Percentiles rank a stretch among this genome's conserved stretches.
Evolutionary conservation across 2,113 vertebrate species (phyloP).

Genomic region (Pelobates fuscus): DNA sequence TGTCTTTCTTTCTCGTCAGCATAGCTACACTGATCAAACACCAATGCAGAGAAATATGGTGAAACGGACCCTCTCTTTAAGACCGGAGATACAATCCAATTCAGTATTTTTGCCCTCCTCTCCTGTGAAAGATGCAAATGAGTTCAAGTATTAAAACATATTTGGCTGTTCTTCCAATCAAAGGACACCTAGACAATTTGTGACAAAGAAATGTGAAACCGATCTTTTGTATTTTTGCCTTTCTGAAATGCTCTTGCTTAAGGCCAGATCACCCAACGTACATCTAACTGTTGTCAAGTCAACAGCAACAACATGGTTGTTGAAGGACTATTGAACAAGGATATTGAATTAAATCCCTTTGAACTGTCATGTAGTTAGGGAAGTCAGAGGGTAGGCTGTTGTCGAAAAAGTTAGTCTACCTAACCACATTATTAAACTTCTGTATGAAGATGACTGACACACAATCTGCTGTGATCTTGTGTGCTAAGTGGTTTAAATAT

Average conservation of each 20-base stretch:
- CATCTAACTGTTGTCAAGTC: constrained; percentile 25
- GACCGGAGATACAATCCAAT: constrained; percentile 75
- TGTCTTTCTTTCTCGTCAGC: constrained; percentile 73
- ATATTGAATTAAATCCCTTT: not conserved
- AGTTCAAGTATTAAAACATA: constrained; percentile 75
- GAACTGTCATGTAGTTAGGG: not conserved
- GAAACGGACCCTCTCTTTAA: constrained; percentile 74
- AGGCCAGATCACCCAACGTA: constrained; percentile 17
- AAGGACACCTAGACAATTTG: constrained; percentile 6
- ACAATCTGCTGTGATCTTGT: not conserved
- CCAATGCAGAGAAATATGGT: constrained; percentile 70
- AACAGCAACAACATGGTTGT: constrained; percentile 33
- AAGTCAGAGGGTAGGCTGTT: not conserved
- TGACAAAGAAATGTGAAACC: constrained; percentile 35
- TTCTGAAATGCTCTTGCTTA: constrained; percentile 14
- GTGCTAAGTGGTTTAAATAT: not conserved
- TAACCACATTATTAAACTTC: constrained; percentile 9
- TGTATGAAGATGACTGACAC: not conserved
- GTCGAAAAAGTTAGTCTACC: constrained; percentile 20
- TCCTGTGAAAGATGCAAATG: constrained; percentile 70
- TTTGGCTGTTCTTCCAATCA: constrained; percentile 15
- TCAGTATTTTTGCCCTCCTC: constrained; percentile 78
- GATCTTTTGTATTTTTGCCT: constrained; percentile 37
- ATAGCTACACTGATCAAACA: constrained; percentile 75
- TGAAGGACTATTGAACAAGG: constrained; percentile 1